These are phyloP conservation scores for Pangasius macronema DNA, from an alignment of 2,797 vertebrate species.

Conservation along the genomic window DNA sequence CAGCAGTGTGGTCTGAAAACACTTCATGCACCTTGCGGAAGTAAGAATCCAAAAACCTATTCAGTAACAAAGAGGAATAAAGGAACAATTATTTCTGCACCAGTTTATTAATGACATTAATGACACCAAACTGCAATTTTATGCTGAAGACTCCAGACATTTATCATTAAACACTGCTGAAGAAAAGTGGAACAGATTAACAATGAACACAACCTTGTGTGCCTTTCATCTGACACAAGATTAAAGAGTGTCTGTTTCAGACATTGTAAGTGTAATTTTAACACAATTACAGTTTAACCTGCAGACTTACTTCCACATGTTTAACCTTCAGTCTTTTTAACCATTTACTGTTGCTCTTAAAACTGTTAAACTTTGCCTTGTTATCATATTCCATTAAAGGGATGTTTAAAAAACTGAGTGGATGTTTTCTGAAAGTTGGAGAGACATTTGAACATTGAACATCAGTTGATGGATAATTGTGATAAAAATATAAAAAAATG, in stretches of 20 bases:
- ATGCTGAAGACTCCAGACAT: background rate
- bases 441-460: background rate
- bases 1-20: background rate
- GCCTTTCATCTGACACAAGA: background rate
- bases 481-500: background rate
- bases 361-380: background rate
- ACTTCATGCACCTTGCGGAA: background rate
- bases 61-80: background rate
- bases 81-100: background rate
- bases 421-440: background rate
- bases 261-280: background rate
- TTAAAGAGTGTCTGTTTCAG: background rate
- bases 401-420: background rate
- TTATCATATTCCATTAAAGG: background rate
- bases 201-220: background rate
- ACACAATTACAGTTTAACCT: conserved; percentile 4
- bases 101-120: background rate
- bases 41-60: background rate
- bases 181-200: background rate
- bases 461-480: background rate
- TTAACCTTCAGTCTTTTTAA: background rate
- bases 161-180: background rate
- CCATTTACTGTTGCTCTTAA: background rate
- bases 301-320: background rate
- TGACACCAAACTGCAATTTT: background rate